Percentiles rank a stretch among this genome's conserved stretches.
phyloP scores from a whole-genome alignment of 1,140 invertebrate species.

The Aporrectodea caliginosa region DNA sequence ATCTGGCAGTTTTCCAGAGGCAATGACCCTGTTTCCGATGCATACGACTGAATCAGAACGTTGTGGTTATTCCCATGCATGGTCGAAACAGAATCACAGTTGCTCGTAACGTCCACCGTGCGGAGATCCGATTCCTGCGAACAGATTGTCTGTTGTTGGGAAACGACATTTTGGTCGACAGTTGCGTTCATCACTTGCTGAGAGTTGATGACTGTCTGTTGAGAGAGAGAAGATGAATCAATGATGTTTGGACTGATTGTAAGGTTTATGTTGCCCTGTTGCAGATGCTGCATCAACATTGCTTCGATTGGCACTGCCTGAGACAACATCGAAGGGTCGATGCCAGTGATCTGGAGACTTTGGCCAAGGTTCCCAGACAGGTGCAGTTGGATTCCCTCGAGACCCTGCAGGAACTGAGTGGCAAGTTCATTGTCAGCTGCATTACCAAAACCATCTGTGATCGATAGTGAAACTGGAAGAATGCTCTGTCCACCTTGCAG shows the following conservation, averaged over 20 bases:
- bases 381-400: conserved; percentile 53
- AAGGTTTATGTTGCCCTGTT: conserved; percentile 55
- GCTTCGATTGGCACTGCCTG: conserved; percentile 58
- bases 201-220: conserved; percentile 16
- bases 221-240: conserved; percentile 42
- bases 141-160: no score
- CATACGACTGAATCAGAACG: not conserved
- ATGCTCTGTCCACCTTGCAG: conserved; percentile 42
- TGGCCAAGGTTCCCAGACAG: conserved; percentile 47
- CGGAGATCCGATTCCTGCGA: not conserved
- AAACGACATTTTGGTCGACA: not conserved
- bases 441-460: conserved; percentile 36
- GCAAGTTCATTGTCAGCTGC: conserved; percentile 3
- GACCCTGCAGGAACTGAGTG: conserved; percentile 32
- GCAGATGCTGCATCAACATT: conserved; percentile 55
- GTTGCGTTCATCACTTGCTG: conserved; percentile 30
- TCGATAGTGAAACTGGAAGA: conserved; percentile 47
- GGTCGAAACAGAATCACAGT: not conserved
- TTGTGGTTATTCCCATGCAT: not conserved
- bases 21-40: not conserved
- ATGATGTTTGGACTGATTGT: no score
- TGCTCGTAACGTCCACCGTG: not conserved
- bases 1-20: not conserved
- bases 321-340: conserved; percentile 52
- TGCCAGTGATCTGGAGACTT: conserved; percentile 53